Conservation (phyloP, 1,140 invertebrate genomes). For the Dendrolimus punctatus region DNA sequence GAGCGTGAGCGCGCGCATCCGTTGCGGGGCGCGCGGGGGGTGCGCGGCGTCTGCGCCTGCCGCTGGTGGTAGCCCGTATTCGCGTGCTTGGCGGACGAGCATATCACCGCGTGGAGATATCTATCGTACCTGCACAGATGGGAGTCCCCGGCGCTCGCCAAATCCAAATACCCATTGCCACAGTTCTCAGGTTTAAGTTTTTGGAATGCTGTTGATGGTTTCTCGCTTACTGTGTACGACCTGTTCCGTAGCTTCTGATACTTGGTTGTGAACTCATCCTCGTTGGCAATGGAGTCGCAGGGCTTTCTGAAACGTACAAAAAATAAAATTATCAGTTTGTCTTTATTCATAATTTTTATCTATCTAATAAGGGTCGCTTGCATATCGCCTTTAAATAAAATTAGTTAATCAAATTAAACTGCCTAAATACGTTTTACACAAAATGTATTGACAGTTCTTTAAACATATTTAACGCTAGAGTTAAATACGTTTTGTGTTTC, state of each 20-base stretch:
- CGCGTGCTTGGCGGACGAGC: conserved; percentile 61
- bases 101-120: conserved; percentile 75
- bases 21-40: conserved; percentile 20
- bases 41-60: conserved; percentile 32
- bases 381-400: no score
- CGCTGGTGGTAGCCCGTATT: conserved; percentile 61
- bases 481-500: no score
- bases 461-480: no score
- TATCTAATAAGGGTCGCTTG: no score
- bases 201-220: conserved; percentile 52
- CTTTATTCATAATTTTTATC: no score
- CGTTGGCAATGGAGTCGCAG: conserved; percentile 49
- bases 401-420: no score
- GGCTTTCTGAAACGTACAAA: conserved; percentile 59
- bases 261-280: conserved; percentile 52
- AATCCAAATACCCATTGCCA: conserved; percentile 60
- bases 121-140: conserved; percentile 75
- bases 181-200: conserved; percentile 41
- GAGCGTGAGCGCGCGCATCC: conserved; percentile 61
- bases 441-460: no score
- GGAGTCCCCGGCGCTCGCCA: conserved; percentile 66
- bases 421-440: no score
- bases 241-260: conserved; percentile 68
- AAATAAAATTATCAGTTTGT: background rate
- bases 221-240: conserved; percentile 71